Evolutionary conservation across 2,113 vertebrate species (phyloP), one percentile per base, ranked within the genome.

Genomic region (Cochlearius cochlearius): DNA sequence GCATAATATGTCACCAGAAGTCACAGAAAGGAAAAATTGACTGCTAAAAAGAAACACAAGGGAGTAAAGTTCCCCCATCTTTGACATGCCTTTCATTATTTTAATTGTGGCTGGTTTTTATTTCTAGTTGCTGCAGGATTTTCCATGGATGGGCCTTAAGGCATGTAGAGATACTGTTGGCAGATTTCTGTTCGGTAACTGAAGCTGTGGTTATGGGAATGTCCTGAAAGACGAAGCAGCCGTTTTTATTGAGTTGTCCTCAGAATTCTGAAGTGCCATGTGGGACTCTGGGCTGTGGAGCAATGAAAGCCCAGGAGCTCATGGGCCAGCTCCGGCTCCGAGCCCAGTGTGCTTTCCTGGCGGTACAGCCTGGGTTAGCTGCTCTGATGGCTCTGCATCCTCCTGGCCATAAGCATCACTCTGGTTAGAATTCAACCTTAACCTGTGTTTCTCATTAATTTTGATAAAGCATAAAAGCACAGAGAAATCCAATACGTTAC

Each of bases 331-430:
- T 25, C 55, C 11, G 1, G 60, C 55, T 29, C 55, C 10, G 32
- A 64, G 53, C 38, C 49, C 8, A 2, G 12, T 6, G 14, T 50
- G 49, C 17, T 58, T 78, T 83, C 17, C 47, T 53, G 71, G 36
- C 38, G 67, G 66, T 5, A 4, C 9, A 78, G 60, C 36, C 36
- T 78, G 0, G 0, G 29, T 75, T 12, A 43, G 49, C n/a, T n/a
- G 38, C 49, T 53, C 12, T 15, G n/a, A 23, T 23, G 38, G 60
- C 22, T 83, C 53, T 55, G 3, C 10, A 36, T 30, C 74, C 16
- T 63, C 25, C 36, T 29, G n/a, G 34, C 36, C 55, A 12, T 14
- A 38, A 69, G 32, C 55, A 56, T 25, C 25, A 5, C 52, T 55
- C 27, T 27, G 39, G 23, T 47, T 38, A 32, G 75, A 79, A 63